Conservation (phyloP, 2,888 invertebrate genomes). For the Plagodis pulveraria region DNA sequence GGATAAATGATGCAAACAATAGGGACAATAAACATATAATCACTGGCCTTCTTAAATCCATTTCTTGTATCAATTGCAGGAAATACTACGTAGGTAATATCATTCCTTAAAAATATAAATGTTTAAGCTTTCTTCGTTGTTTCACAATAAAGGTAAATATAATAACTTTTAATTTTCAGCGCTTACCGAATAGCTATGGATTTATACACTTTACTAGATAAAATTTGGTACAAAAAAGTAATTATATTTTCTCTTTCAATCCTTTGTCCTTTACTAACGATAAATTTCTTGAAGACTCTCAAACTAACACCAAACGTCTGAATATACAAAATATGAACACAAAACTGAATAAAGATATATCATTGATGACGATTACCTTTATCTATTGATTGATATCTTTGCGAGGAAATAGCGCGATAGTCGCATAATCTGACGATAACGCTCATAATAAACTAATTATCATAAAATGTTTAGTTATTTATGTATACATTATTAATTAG, state of each 20-base stretch:
- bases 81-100: constrained; percentile 18
- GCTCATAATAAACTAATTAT: constrained; percentile 22
- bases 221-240: not conserved
- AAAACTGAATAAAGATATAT: constrained; percentile 54
- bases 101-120: constrained; percentile 42
- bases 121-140: constrained; percentile 2
- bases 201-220: not conserved
- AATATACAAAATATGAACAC: constrained; percentile 47
- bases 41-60: constrained; percentile 36
- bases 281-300: not conserved
- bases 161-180: not conserved
- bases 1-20: constrained; percentile 36
- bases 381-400: constrained; percentile 71
- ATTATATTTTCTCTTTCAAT: too few species aligned
- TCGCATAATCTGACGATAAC: constrained; percentile 28
- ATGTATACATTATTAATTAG: not conserved
- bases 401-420: constrained; percentile 57
- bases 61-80: constrained; percentile 26
- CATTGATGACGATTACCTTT: constrained; percentile 54
- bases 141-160: not conserved
- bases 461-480: constrained; percentile 12
- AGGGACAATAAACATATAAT: constrained; percentile 26
- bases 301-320: constrained; percentile 41
- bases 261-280: not conserved
- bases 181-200: constrained; percentile 6